These are phyloP conservation scores for Oreocharis arfaki DNA, from an alignment of 2,113 vertebrate species.

Conservation along the genomic window DNA sequence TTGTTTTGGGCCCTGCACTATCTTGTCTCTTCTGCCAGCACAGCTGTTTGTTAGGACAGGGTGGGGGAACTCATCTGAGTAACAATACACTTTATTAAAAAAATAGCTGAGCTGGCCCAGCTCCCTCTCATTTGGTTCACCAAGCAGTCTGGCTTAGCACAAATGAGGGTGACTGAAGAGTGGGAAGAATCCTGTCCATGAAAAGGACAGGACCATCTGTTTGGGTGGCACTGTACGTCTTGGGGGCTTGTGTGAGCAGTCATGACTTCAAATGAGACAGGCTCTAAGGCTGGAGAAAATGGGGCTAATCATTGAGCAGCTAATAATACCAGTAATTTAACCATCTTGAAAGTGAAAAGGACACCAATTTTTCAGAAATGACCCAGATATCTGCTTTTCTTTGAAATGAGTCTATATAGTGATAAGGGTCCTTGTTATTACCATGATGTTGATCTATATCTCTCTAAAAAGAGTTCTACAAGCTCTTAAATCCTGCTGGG, in stretches of 20 bases:
- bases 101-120: background rate
- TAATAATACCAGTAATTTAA: background rate
- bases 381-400: background rate
- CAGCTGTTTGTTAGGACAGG: constrained; percentile 27
- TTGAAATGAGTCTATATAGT: background rate
- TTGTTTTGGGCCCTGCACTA: background rate
- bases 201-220: background rate
- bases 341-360: background rate
- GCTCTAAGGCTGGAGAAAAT: background rate
- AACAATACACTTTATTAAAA: background rate
- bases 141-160: background rate
- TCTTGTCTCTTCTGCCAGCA: background rate
- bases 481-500: background rate
- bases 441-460: background rate
- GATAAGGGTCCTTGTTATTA: background rate
- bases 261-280: background rate
- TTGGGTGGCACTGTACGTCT: background rate
- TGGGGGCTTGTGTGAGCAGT: background rate
- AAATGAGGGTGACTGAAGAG: background rate
- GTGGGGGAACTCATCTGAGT: constrained; percentile 24
- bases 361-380: background rate
- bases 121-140: background rate
- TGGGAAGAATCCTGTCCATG: background rate
- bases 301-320: background rate
- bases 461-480: background rate